Base-by-base conservation (phyloP, 2,113 vertebrate genomes). In the Irena cyanogastra region DNA sequence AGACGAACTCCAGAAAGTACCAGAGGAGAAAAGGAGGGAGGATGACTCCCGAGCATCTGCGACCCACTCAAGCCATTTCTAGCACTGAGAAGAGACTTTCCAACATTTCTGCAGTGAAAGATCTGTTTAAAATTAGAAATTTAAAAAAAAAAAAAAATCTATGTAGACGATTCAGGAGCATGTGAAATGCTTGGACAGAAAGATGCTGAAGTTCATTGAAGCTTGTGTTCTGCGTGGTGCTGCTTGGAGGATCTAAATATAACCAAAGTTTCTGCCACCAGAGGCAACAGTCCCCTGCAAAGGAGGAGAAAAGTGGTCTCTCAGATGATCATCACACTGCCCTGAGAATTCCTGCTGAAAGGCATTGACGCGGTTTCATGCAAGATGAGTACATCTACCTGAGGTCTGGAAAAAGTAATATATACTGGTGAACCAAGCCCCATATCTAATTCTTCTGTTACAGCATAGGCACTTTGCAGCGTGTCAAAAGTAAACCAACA, bases 31-130 rank as follows among this genome's bases (percentile, higher is more conserved):
- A 64, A 76, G 33, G 61, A 91, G 42, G 26, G 64, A 96, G 83
- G 89, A 94, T 0, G 18, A 59, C 60, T 95, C 78, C 60, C 11
- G 3, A 78, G 77, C 60, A 74, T 44, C 84, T 94, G 76, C 11
- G 44, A 97, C 91, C 86, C 86, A 81, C 80, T 86, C 70, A 52
- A 91, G 94, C 89, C 89, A 60, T 89, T 95, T 92, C 86, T 63
- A 47, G 54, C 60, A 23, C 69, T 82, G 64, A 78, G 72, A 75
- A 86, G 65, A 89, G 60, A 92, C 64, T 94, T 94, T 52, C 56
- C 80, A 90, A 87, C 24, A 71, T 75, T 87, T 91, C 72, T 95
- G 35, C 69, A 71, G 52, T 31, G 47, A 86, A 86, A 88, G 64
- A 59, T 19, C 19, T n/a, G 72, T 86, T 90, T 92, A 89, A 93